Conservation (phyloP, 2,113 vertebrate genomes). For the Sorex araneus region DNA sequence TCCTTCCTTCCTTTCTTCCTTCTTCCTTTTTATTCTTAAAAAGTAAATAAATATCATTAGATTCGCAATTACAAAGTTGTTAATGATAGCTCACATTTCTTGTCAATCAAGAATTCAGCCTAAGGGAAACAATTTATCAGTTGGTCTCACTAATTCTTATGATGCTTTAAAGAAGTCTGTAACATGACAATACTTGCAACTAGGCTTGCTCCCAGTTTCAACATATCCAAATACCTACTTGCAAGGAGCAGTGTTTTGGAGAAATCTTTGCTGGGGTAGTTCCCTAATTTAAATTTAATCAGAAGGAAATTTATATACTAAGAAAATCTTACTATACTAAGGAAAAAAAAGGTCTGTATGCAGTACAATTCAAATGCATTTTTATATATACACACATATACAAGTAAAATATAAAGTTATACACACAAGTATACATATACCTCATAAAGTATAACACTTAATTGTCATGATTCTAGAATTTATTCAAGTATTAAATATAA, state of each 20-base stretch:
- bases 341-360: neutral
- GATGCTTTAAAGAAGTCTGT: neutral
- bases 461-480: constrained; percentile 14
- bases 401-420: too few species aligned
- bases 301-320: constrained; percentile 1
- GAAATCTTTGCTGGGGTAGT: neutral
- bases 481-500: neutral
- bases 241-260: neutral
- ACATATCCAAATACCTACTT: constrained; percentile 13
- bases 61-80: too few species aligned
- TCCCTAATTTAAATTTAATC: constrained; percentile 62
- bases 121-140: neutral
- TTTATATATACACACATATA: too few species aligned
- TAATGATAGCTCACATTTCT: neutral
- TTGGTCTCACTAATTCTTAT: constrained; percentile 21
- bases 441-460: too few species aligned
- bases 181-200: constrained; percentile 8
- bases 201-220: constrained; percentile 3
- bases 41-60: too few species aligned
- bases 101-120: constrained; percentile 29
- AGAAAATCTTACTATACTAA: neutral
- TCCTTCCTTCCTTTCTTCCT: too few species aligned
- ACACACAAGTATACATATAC: too few species aligned
- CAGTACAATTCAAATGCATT: neutral
- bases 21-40: too few species aligned